Conservation (phyloP, 2,797 vertebrate species). For the Bucorvus abyssinicus region DNA sequence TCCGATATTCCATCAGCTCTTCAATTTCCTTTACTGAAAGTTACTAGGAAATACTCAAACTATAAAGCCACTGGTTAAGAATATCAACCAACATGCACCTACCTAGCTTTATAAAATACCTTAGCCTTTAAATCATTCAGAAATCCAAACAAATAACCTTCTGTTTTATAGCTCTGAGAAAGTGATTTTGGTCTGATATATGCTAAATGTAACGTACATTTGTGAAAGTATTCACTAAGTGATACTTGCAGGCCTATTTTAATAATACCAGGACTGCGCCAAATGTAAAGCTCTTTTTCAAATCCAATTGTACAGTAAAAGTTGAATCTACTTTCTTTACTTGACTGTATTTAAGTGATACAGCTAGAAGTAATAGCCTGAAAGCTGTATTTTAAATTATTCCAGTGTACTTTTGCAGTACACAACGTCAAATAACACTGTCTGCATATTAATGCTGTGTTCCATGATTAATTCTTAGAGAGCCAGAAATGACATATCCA, state of each 20-base stretch:
- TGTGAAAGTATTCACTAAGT: background rate
- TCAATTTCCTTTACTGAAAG: background rate
- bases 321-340: background rate
- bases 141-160: background rate
- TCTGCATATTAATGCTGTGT: background rate
- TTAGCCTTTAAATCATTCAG: background rate
- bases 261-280: background rate
- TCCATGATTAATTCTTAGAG: slow-evolving; percentile 1
- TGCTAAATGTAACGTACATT: background rate
- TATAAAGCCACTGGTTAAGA: background rate
- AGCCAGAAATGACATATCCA: background rate
- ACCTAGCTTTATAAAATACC: background rate
- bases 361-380: background rate
- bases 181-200: background rate
- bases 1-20: background rate
- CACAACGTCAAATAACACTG: background rate
- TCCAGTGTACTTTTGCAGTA: background rate
- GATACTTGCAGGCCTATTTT: background rate
- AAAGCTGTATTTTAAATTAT: background rate
- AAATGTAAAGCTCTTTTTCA: background rate
- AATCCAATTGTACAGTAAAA: background rate
- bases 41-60: background rate
- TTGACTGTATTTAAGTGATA: background rate
- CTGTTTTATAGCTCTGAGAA: background rate
- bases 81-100: background rate